Evolutionary conservation across 2,797 vertebrate genomes (phyloP).

Genomic region (Diceros bicornis): DNA sequence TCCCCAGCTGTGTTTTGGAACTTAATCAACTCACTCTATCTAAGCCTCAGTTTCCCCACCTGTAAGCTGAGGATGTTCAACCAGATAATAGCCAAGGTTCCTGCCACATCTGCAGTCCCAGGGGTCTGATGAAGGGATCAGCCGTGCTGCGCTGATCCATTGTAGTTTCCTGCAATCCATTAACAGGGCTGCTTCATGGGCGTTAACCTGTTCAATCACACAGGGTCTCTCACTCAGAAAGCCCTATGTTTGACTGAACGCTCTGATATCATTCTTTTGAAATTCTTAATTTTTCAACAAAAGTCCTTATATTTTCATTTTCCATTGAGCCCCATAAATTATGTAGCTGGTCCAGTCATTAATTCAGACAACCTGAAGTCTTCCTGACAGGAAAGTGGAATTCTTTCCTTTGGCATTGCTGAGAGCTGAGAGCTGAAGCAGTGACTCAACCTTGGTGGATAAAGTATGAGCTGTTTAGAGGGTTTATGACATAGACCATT

Average conservation of each 20-base stretch:
- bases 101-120: background rate
- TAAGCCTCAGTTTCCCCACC: background rate
- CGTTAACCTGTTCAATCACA: background rate
- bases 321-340: background rate
- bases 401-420: background rate
- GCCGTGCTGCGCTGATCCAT: background rate
- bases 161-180: background rate
- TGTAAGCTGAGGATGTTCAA: background rate
- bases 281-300: constrained; percentile 21
- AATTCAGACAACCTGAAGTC: background rate
- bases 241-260: background rate
- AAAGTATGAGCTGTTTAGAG: background rate
- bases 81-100: background rate
- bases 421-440: background rate
- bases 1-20: background rate
- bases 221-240: background rate
- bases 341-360: background rate
- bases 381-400: background rate
- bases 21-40: background rate
- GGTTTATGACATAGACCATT: background rate
- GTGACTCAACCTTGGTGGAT: background rate
- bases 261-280: background rate
- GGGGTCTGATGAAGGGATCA: background rate
- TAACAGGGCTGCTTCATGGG: background rate
- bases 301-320: background rate